Conservation (phyloP, 1,140 invertebrate species). For the Trachelipus rathkii region DNA sequence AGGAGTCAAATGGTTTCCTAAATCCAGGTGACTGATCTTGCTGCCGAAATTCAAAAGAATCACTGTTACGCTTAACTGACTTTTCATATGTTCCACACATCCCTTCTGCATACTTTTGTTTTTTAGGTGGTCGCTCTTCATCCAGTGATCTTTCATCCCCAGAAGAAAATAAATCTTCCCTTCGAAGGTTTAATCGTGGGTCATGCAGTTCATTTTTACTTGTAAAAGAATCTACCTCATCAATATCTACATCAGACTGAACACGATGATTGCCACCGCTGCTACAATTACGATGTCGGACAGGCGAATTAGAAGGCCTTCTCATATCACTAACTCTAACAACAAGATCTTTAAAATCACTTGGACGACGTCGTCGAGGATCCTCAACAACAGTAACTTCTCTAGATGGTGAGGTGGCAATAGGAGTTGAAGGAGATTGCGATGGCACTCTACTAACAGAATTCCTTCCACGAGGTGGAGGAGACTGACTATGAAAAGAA, state of each 20-base stretch:
- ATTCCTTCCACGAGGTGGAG: constrained; percentile 36
- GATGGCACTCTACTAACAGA: constrained; percentile 20
- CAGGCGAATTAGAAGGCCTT: constrained; percentile 36
- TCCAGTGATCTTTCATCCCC: constrained; percentile 37
- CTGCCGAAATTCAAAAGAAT: constrained; percentile 31
- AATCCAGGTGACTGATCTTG: constrained; percentile 29
- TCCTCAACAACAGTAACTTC: constrained; percentile 44
- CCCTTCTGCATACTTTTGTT: constrained; percentile 31
- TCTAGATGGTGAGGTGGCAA: constrained; percentile 38
- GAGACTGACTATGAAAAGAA: constrained; percentile 48
- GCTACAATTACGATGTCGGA: constrained; percentile 23
- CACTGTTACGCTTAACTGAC: constrained; percentile 36
- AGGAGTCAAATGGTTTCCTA: constrained; percentile 33
- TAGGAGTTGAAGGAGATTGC: constrained; percentile 38
- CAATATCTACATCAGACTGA: constrained; percentile 29
- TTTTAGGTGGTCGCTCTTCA: constrained; percentile 35
- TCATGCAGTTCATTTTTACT: constrained; percentile 39
- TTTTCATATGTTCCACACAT: constrained; percentile 32
- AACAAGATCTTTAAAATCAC: constrained; percentile 42
- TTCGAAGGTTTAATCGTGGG: constrained; percentile 32
- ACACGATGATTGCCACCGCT: constrained; percentile 17
- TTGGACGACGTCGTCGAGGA: constrained; percentile 38
- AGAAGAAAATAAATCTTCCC: constrained; percentile 37
- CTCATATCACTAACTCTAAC: constrained; percentile 41
- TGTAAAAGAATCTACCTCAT: constrained; percentile 32